Evolutionary conservation across 1,140 invertebrate genomes (phyloP).

Genomic region (Zaprionus capensis): DNA sequence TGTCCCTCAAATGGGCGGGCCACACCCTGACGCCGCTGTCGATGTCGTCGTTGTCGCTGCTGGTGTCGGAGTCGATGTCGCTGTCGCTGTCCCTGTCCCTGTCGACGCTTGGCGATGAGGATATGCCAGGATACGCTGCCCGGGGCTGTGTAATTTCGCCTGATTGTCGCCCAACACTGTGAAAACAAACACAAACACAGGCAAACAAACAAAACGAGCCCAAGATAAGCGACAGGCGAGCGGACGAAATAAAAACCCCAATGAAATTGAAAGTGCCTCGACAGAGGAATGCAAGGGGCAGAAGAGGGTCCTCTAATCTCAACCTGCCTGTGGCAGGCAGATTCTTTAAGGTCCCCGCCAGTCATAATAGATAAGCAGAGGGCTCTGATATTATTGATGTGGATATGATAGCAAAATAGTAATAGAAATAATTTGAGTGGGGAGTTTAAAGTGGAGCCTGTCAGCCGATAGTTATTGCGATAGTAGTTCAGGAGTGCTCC

Average conservation of each 20-base stretch:
- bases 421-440: background rate
- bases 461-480: background rate
- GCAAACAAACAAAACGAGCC: conserved; percentile 52
- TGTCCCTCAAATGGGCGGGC: conserved; percentile 25
- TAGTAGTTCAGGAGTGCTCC: too few species aligned
- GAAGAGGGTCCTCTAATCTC: conserved; percentile 1
- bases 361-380: background rate
- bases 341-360: background rate
- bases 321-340: background rate
- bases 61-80: background rate
- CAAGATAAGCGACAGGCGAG: conserved; percentile 51
- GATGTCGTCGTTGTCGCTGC: conserved; percentile 4
- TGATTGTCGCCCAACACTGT: conserved; percentile 77
- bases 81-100: conserved; percentile 5
- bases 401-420: background rate
- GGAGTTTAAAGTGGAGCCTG: background rate
- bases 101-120: conserved; percentile 4
- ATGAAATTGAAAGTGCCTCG: conserved; percentile 22
- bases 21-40: background rate
- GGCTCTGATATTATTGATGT: background rate
- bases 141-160: conserved; percentile 61
- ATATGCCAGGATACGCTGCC: conserved; percentile 15
- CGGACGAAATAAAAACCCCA: conserved; percentile 13
- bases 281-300: background rate
- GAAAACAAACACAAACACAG: conserved; percentile 73